Percentiles rank a stretch among this genome's conserved stretches.
Conservation (phyloP, 2,797 vertebrate genomes). For the Etheostoma perlongum region DNA sequence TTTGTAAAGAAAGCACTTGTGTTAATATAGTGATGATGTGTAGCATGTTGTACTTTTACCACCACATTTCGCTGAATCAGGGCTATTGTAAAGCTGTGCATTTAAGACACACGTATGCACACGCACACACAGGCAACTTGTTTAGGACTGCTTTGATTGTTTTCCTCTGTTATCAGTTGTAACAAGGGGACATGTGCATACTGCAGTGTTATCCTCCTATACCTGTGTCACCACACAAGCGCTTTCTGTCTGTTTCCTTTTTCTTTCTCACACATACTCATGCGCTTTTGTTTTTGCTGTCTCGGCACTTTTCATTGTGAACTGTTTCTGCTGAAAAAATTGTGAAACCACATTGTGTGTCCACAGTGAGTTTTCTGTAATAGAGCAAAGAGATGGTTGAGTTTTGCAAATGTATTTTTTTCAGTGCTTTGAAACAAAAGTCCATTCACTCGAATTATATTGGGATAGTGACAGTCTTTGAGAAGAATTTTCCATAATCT, state of each 20-base stretch:
- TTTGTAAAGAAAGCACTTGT: conserved; percentile 2
- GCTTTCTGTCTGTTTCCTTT: conserved; percentile 31
- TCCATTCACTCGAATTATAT: background rate
- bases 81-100: background rate
- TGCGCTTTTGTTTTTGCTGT: conserved; percentile 8
- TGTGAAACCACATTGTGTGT: background rate
- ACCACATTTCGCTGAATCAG: conserved; percentile 6
- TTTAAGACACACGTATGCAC: background rate
- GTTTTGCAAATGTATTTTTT: conserved; percentile 24
- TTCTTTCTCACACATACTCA: conserved; percentile 23
- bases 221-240: conserved; percentile 43
- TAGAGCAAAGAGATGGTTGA: conserved; percentile 10
- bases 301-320: conserved; percentile 44
- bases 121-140: background rate
- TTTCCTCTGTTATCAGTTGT: conserved; percentile 21
- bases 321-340: conserved; percentile 3
- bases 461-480: background rate
- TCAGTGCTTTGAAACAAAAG: background rate
- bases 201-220: conserved; percentile 29
- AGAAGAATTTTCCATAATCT: background rate
- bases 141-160: conserved; percentile 1
- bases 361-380: conserved; percentile 9
- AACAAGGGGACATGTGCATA: background rate
- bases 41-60: background rate
- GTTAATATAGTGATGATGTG: background rate